Evolutionary conservation across 2,888 invertebrate genomes (phyloP).

Genomic region (Papilio protenor): DNA sequence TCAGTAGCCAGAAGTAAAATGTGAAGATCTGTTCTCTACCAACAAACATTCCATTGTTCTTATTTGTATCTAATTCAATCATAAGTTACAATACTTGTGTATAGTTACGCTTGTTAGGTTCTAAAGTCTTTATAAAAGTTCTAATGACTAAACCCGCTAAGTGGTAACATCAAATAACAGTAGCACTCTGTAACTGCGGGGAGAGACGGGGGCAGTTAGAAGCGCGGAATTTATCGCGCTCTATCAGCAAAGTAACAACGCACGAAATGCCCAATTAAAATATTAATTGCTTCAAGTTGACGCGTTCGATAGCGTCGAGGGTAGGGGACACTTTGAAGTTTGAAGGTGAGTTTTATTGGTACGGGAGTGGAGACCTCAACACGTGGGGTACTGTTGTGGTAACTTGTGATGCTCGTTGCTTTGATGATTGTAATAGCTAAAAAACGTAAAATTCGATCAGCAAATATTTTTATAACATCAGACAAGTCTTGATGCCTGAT

Average conservation of each 20-base stretch:
- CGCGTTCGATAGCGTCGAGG: slow-evolving; percentile 68
- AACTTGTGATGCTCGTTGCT: slow-evolving; percentile 1
- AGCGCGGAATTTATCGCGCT: slow-evolving; percentile 77
- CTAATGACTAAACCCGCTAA: slow-evolving; percentile 32
- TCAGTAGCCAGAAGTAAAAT: no score
- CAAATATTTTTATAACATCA: neutral
- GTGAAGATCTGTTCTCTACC: no score
- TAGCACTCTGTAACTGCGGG: slow-evolving; percentile 49
- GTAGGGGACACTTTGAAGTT: slow-evolving; percentile 54
- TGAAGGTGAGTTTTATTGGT: slow-evolving; percentile 42
- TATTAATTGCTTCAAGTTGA: slow-evolving; percentile 82
- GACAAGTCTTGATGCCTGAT: neutral
- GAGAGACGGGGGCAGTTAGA: slow-evolving; percentile 67
- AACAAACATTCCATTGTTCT: no score
- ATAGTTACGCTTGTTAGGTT: neutral
- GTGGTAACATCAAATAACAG: slow-evolving; percentile 58
- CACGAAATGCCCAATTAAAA: slow-evolving; percentile 83
- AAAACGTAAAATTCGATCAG: neutral
- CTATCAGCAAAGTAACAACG: slow-evolving; percentile 80
- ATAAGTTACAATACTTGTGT: no score
- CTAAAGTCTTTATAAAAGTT: neutral
- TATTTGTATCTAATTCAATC: no score
- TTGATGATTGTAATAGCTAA: neutral
- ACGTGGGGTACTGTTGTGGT: neutral
- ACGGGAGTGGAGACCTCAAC: neutral